Conservation (phyloP, 2,888 invertebrate genomes). For the Lepidochrysops patricia region DNA sequence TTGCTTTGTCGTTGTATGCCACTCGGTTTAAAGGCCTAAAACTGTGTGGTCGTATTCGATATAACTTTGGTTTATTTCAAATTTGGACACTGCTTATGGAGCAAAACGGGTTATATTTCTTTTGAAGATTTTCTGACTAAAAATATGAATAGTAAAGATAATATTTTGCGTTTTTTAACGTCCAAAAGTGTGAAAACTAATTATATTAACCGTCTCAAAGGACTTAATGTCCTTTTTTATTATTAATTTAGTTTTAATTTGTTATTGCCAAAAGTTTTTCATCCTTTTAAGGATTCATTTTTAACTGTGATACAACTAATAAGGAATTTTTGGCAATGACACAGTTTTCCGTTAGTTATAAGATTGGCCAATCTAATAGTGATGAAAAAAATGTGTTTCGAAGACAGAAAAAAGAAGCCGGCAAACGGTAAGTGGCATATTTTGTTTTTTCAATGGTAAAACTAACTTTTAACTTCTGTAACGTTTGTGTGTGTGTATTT, state of each 20-base stretch:
- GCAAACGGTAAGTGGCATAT: slow-evolving; percentile 56
- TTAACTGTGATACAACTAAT: too few species aligned
- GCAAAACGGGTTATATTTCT: slow-evolving; percentile 53
- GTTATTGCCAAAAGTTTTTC: slow-evolving; percentile 57
- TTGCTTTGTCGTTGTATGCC: slow-evolving; percentile 53
- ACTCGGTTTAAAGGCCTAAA: slow-evolving; percentile 70
- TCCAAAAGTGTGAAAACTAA: slow-evolving; percentile 63
- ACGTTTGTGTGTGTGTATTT: slow-evolving; percentile 55
- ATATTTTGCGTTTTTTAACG: neutral
- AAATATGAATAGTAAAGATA: neutral
- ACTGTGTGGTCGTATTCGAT: slow-evolving; percentile 57
- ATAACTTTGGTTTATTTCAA: slow-evolving; percentile 53
- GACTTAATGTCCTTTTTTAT: slow-evolving; percentile 24
- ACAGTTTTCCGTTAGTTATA: slow-evolving; percentile 37
- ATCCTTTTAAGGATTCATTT: slow-evolving; percentile 49
- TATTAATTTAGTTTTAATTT: slow-evolving; percentile 41
- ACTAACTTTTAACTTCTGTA: slow-evolving; percentile 31
- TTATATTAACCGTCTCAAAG: neutral
- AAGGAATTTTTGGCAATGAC: slow-evolving; percentile 61
- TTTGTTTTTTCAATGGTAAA: slow-evolving; percentile 25
- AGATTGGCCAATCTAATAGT: slow-evolving; percentile 60
- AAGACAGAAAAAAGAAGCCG: slow-evolving; percentile 36
- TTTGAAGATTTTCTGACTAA: neutral
- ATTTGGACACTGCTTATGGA: slow-evolving; percentile 56
- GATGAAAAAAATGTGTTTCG: slow-evolving; percentile 35